phyloP scores from a whole-genome alignment of 2,888 invertebrate species.

The Ceramica pisi region DNA sequence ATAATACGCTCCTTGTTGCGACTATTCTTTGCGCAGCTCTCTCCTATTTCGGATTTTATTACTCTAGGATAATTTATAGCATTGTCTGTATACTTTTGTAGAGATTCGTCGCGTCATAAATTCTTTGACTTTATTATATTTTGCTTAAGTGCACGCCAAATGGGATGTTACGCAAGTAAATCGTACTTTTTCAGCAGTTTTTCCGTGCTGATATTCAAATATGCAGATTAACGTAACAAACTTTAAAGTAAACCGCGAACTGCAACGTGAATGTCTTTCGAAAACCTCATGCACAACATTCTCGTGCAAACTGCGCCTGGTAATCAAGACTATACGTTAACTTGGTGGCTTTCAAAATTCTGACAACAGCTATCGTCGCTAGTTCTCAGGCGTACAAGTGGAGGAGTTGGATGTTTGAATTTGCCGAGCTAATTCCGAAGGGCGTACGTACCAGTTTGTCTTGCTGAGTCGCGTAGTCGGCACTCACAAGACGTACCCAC shows the following conservation, averaged over 20 bases:
- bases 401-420: slow-evolving; percentile 78
- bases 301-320: slow-evolving; percentile 48
- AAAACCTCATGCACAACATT: slow-evolving; percentile 38
- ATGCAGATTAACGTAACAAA: slow-evolving; percentile 13
- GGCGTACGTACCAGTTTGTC: slow-evolving; percentile 68
- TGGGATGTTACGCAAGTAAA: slow-evolving; percentile 26
- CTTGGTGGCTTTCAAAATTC: slow-evolving; percentile 64
- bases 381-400: slow-evolving; percentile 64
- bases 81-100: slow-evolving; percentile 72
- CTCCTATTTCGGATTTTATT: slow-evolving; percentile 87
- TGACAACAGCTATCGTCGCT: slow-evolving; percentile 64
- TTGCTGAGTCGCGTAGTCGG: slow-evolving; percentile 66
- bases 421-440: slow-evolving; percentile 80
- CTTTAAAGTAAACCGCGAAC: slow-evolving; percentile 16
- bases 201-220: slow-evolving; percentile 1
- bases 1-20: slow-evolving; percentile 89
- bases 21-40: slow-evolving; percentile 83
- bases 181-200: not conserved
- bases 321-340: slow-evolving; percentile 61
- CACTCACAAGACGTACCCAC: slow-evolving; percentile 69
- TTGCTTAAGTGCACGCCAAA: slow-evolving; percentile 47
- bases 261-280: slow-evolving; percentile 58
- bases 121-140: slow-evolving; percentile 69
- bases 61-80: slow-evolving; percentile 84
- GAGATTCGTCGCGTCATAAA: slow-evolving; percentile 70